phyloP scores from a whole-genome alignment of 2,888 invertebrate genomes.

The Apamea anceps region DNA sequence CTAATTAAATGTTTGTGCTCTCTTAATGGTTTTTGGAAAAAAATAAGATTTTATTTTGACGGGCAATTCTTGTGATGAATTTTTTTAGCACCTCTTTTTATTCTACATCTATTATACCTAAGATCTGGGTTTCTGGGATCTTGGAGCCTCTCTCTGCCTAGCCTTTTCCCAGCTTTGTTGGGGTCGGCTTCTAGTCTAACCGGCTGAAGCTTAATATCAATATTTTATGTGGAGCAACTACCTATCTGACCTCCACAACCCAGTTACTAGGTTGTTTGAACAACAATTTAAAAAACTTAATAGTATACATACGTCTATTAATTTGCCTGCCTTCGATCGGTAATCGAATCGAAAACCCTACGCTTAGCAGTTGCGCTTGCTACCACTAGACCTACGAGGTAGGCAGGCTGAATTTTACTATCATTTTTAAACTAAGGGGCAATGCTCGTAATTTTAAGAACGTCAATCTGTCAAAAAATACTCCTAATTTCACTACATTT shows the following conservation, averaged over 20 bases:
- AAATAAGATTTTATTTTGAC: background rate
- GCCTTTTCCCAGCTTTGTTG: too few species aligned
- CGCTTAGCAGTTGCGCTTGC: background rate
- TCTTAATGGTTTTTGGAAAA: background rate
- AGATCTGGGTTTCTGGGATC: background rate
- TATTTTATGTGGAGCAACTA: background rate
- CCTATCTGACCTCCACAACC: background rate
- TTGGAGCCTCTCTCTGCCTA: too few species aligned
- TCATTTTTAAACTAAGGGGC: background rate
- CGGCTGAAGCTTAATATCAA: background rate
- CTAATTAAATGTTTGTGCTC: slow-evolving; percentile 29
- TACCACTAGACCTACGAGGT: background rate
- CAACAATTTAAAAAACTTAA: background rate
- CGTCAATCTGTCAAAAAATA: too few species aligned
- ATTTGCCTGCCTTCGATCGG: background rate
- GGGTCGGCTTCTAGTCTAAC: too few species aligned
- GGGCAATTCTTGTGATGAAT: background rate
- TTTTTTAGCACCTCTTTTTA: background rate
- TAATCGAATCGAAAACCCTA: background rate
- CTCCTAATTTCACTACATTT: too few species aligned
- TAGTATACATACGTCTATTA: background rate
- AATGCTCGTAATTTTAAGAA: too few species aligned
- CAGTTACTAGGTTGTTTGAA: background rate
- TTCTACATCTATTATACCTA: background rate
- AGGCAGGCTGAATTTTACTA: background rate